phyloP scores from a whole-genome alignment of 2,113 vertebrate genomes.

The Neodon shergylaensis region DNA sequence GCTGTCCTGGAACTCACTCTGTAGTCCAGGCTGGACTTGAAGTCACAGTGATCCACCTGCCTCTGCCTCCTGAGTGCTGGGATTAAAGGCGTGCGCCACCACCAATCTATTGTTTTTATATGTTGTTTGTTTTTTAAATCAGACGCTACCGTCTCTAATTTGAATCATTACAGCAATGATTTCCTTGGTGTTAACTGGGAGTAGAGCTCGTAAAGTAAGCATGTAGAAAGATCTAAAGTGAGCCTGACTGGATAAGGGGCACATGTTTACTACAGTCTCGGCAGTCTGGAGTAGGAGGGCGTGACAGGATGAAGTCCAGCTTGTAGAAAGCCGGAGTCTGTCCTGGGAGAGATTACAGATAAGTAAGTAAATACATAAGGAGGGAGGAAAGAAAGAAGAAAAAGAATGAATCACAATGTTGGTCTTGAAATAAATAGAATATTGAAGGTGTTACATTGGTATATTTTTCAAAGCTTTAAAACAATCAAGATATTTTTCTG shows the following conservation, averaged over 20 bases:
- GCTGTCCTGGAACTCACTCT: background rate
- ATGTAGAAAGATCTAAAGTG: constrained; percentile 28
- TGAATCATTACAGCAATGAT: background rate
- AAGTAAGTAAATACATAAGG: background rate
- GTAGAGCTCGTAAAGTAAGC: background rate
- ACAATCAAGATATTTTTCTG: background rate
- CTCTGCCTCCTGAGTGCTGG: background rate
- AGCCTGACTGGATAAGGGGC: background rate
- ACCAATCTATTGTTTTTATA: background rate
- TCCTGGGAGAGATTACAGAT: background rate
- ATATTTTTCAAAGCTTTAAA: background rate
- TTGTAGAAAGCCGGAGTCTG: background rate
- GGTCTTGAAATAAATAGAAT: background rate
- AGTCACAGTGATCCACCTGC: background rate
- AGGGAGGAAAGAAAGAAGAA: background rate
- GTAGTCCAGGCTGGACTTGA: background rate
- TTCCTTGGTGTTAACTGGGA: background rate
- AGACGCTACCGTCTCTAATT: background rate
- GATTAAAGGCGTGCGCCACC: background rate
- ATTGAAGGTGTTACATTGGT: background rate
- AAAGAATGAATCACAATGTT: background rate
- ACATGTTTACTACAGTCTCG: background rate
- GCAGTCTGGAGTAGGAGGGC: background rate
- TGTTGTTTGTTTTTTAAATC: background rate
- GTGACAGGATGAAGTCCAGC: background rate